Conservation (phyloP, 2,113 vertebrate genomes). For the Galemys pyrenaicus region DNA sequence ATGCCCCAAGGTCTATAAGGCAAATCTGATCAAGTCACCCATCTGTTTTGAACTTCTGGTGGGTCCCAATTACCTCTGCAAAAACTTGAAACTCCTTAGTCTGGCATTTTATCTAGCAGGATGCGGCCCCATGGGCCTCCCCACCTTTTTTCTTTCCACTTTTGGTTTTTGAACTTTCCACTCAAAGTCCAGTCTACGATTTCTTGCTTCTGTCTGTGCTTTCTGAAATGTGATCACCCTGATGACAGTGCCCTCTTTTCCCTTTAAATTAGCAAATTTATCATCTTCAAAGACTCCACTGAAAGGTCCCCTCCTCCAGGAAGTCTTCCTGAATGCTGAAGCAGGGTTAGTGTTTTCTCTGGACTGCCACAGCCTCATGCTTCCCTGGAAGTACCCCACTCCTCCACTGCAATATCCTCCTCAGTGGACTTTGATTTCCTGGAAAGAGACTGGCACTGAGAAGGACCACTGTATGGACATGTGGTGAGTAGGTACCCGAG, state of each 20-base stretch:
- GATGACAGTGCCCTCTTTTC: not conserved
- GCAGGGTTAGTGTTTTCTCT: not conserved
- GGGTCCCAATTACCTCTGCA: not conserved
- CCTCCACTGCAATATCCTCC: not conserved
- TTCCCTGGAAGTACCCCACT: not conserved
- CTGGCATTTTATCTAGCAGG: not conserved
- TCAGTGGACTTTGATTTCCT: not conserved
- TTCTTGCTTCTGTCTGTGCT: not conserved
- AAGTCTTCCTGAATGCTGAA: not conserved
- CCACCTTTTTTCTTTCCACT: not conserved
- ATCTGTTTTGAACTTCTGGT: not conserved
- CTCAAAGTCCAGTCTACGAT: not conserved
- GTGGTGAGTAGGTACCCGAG: not conserved
- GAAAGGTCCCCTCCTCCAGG: not conserved
- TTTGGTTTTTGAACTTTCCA: not conserved
- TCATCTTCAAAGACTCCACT: not conserved
- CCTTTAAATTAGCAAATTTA: not conserved
- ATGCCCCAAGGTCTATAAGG: not conserved
- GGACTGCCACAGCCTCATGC: not conserved
- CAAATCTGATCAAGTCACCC: fast-evolving
- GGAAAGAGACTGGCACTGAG: not conserved
- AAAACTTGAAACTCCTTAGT: fast-evolving
- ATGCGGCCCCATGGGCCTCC: fast-evolving
- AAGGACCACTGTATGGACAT: not conserved
- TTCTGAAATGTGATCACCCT: not conserved